These are phyloP conservation scores for Bujurquina vittata DNA, from an alignment of 2,113 vertebrate species.

Conservation along the genomic window DNA sequence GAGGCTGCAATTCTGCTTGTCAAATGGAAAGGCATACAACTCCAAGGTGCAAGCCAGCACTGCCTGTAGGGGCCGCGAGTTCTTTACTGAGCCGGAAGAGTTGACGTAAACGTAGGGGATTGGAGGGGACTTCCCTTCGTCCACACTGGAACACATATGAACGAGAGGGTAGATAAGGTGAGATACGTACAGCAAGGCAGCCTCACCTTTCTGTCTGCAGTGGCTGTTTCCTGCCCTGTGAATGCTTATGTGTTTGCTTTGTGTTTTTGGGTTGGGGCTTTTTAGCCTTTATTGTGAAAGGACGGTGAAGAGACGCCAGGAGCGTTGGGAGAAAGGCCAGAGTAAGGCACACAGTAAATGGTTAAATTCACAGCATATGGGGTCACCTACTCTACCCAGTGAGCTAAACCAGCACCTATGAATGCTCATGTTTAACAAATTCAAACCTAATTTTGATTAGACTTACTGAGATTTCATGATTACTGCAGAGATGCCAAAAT, in stretches of 20 bases:
- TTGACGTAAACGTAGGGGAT: constrained; percentile 88
- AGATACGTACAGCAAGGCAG: neutral
- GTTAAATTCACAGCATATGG: no score
- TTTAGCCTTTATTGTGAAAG: no score
- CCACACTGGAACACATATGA: constrained; percentile 73
- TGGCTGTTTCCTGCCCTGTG: neutral
- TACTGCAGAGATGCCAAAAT: neutral
- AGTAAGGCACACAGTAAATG: no score
- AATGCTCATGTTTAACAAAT: neutral
- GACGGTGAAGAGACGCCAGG: no score
- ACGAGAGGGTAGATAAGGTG: neutral
- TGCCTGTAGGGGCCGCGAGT: constrained; percentile 85
- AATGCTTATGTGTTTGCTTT: neutral
- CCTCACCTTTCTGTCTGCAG: neutral
- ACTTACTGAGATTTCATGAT: neutral
- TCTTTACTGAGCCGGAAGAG: constrained; percentile 84
- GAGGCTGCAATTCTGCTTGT: constrained; percentile 85
- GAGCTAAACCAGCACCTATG: neutral
- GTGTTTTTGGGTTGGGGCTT: neutral
- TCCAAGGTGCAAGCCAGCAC: constrained; percentile 84
- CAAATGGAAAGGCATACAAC: constrained; percentile 85
- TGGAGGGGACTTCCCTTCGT: constrained; percentile 78
- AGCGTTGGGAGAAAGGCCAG: no score
- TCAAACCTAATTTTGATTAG: neutral
- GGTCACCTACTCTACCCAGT: no score